These are phyloP conservation scores for Iguana delicatissima DNA, from an alignment of 2,797 vertebrate species.

Conservation along the genomic window DNA sequence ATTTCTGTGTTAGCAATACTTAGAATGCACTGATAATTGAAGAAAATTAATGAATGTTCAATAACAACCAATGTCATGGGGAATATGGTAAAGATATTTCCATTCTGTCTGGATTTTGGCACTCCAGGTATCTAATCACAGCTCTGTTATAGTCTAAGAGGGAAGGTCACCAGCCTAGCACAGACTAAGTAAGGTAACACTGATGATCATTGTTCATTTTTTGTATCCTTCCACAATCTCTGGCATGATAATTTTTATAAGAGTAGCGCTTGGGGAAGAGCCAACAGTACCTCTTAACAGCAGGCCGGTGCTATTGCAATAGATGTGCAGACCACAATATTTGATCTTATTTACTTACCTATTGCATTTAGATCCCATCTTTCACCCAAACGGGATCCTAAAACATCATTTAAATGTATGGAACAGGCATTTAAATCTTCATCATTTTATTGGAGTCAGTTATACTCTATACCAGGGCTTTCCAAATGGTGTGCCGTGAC, in stretches of 20 bases:
- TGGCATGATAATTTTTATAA: not conserved
- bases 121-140: not conserved
- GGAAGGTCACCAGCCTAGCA: not conserved
- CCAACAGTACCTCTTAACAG: not conserved
- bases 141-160: not conserved
- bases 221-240: not conserved
- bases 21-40: not conserved
- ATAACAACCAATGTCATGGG: not conserved
- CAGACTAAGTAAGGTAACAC: not conserved
- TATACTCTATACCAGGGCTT: not conserved
- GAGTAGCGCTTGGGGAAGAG: not conserved
- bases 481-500: no score
- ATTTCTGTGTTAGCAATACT: not conserved
- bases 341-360: no score
- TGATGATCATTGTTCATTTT: not conserved
- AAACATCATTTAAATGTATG: not conserved
- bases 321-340: not conserved
- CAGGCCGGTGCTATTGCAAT: not conserved
- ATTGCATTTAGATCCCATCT: no score
- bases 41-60: not conserved
- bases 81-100: not conserved
- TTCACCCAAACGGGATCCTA: not conserved
- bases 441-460: not conserved
- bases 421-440: not conserved
- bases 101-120: not conserved